Evolutionary conservation across 2,113 vertebrate genomes (phyloP), one percentile per base, ranked within the genome.

Genomic region (Oncorhynchus gorbuscha): DNA sequence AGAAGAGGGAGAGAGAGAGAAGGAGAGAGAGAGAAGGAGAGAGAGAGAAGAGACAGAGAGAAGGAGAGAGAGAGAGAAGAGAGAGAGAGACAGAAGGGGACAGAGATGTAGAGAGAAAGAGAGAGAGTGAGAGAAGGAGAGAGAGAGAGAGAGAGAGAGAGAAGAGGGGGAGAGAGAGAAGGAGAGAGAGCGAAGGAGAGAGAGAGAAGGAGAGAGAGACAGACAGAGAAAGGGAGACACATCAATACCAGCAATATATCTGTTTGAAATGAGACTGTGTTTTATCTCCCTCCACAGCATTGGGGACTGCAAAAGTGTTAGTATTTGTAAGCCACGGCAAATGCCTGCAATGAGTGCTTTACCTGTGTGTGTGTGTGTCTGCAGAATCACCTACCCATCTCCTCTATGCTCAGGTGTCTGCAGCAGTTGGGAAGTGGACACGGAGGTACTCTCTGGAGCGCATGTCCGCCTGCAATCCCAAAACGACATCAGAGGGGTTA

Each of bases 401-500:
- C 79, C 77, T 76, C 73, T 58, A 70, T 39, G 69, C n/a, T 85
- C 73, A 82, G n/a, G 75, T 71, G 45, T 86, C 79, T 55, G 51
- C 14, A 32, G 78, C 67, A 49, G 82, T 49, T 58, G 87, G 89
- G 77, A 92, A 89, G 84, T 92, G 92, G 84, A 78, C 88, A 69
- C 93, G 93, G 55, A 98, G 91, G 76, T 94, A 93, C 79, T 97
- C 95, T 82, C 96, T 93, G 77, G 97, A 98, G 81, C 93, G 92
- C 49, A 93, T 93, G 86, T 97, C 96, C 0, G 96, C 96, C 97
- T 98, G 92, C 3, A 67, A 18, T 5, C 24, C 14, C 12, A n/a
- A 2, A 62, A 6, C 18, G 48, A 70, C 69, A 26, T 5, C 51
- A 55, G 13, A 55, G 16, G 51, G 51, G 51, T 18, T 55, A 55